Conservation (phyloP, 2,797 vertebrate genomes). For the Gymnocypris eckloni region DNA sequence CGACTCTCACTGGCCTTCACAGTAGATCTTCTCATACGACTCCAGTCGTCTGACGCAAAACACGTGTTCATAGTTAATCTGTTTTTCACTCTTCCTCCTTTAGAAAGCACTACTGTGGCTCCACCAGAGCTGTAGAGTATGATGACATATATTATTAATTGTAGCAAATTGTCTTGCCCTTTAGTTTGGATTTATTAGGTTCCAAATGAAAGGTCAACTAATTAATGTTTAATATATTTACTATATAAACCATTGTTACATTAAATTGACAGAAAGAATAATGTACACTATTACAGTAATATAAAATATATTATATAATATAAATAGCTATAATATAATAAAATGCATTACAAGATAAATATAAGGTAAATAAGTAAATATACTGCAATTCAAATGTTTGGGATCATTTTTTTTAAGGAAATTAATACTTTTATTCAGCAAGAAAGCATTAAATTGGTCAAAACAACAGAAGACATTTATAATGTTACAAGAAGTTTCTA, state of each 20-base stretch:
- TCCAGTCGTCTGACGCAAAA: conserved; percentile 1
- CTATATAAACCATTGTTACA: neutral
- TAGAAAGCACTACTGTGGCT: neutral
- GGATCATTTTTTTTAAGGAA: neutral
- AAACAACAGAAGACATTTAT: neutral
- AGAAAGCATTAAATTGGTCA: neutral
- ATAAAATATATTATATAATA: too few species aligned
- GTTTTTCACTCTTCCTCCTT: conserved; percentile 11
- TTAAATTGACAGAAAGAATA: neutral
- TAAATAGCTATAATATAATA: neutral
- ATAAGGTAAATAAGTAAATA: neutral
- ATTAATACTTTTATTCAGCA: neutral
- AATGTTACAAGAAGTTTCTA: neutral
- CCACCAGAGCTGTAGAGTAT: neutral
- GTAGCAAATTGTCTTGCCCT: neutral
- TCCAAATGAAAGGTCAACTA: neutral
- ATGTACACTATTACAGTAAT: neutral
- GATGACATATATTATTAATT: neutral
- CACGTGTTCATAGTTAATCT: conserved; percentile 29
- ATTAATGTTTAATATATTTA: neutral
- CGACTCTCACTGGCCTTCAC: conserved; percentile 1
- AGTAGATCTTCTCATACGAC: conserved; percentile 6
- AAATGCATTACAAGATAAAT: neutral
- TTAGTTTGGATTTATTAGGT: neutral
- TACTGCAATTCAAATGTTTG: neutral